Conservation (phyloP, 2,888 invertebrate species). For the Hypomecis atomaria region DNA sequence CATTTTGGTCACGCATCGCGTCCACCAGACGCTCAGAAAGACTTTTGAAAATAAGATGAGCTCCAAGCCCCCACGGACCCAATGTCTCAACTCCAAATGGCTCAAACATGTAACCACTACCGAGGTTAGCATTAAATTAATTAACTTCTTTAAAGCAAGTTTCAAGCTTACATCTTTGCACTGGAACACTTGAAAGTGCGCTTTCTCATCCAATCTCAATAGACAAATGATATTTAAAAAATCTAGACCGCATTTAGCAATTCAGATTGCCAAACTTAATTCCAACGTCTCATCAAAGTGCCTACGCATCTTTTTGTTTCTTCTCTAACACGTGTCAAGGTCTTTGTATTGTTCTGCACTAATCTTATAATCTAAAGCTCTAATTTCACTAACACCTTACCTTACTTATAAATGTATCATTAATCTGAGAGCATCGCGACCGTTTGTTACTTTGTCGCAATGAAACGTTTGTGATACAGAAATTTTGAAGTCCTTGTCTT, state of each 20-base stretch:
- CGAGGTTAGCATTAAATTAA: too few relatives aligned
- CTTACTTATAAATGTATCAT: slow-evolving; percentile 28
- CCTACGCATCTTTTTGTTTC: slow-evolving; percentile 29
- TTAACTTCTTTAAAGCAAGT: too few relatives aligned
- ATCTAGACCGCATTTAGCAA: slow-evolving; percentile 18
- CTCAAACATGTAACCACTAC: too few relatives aligned
- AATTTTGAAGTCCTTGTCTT: too few relatives aligned
- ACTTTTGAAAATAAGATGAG: too few relatives aligned
- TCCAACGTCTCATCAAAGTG: slow-evolving; percentile 13
- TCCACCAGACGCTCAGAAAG: too few relatives aligned
- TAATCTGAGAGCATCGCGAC: slow-evolving; percentile 1
- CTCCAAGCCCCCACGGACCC: too few relatives aligned
- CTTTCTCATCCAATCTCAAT: not conserved
- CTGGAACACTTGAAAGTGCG: not conserved
- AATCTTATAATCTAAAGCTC: slow-evolving; percentile 33
- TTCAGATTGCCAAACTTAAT: slow-evolving; percentile 6
- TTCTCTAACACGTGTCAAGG: slow-evolving; percentile 26
- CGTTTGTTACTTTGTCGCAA: slow-evolving; percentile 14
- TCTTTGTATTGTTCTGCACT: slow-evolving; percentile 28
- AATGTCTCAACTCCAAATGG: too few relatives aligned
- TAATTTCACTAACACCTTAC: slow-evolving; percentile 36
- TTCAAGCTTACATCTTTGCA: too few relatives aligned
- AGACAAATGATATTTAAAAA: not conserved
- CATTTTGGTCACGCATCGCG: too few relatives aligned
- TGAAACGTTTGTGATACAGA: not conserved